These are phyloP conservation scores for Propithecus deckenii DNA, from an alignment of 2,797 vertebrate genomes.

Conservation along the genomic window DNA sequence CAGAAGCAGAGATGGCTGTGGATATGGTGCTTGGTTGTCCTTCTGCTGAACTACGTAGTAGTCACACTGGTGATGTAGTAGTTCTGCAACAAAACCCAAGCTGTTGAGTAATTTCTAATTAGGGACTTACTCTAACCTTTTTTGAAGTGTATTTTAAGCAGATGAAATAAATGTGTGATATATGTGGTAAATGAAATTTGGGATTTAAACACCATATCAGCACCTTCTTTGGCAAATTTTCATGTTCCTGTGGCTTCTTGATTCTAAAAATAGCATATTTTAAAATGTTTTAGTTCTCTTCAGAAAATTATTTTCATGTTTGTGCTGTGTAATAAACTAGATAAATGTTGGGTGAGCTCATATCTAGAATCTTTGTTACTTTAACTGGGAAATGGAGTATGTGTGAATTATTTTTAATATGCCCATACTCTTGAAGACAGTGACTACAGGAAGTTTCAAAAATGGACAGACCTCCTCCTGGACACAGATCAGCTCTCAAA, in stretches of 20 bases:
- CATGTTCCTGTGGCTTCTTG: neutral
- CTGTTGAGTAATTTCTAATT: neutral
- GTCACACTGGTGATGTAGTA: fast-evolving
- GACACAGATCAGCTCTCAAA: neutral
- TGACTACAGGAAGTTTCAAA: conserved; percentile 67
- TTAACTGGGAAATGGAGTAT: conserved; percentile 71
- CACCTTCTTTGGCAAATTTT: neutral
- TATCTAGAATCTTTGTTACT: conserved; percentile 56
- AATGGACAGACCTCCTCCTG: neutral
- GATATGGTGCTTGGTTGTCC: neutral
- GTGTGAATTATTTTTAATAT: conserved; percentile 69
- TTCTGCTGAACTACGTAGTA: neutral
- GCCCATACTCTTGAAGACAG: conserved; percentile 74
- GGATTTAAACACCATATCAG: neutral
- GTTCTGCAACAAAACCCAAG: neutral
- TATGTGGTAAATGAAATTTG: neutral
- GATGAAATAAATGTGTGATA: neutral
- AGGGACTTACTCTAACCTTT: neutral
- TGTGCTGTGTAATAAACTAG: neutral
- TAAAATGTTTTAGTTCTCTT: neutral
- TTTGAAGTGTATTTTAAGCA: neutral
- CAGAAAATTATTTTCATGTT: neutral
- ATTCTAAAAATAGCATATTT: neutral
- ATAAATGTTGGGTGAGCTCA: neutral
- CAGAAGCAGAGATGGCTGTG: neutral